Conservation (phyloP, 2,797 vertebrate genomes). For the Cyprinodon diabolis region DNA sequence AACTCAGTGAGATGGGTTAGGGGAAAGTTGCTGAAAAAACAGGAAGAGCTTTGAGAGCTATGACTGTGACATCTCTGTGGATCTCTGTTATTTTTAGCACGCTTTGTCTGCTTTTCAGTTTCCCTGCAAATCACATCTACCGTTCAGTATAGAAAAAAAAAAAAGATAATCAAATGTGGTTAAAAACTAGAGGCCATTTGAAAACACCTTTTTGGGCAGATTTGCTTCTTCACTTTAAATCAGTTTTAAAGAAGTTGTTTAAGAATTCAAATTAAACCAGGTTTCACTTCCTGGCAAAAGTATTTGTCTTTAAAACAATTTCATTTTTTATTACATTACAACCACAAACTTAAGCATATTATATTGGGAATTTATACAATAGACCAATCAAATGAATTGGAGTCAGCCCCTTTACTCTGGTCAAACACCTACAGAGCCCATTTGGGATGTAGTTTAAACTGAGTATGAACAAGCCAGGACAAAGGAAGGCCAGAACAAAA, state of each 20-base stretch:
- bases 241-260: background rate
- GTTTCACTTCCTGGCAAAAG: background rate
- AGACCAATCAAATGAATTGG: background rate
- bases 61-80: conserved; percentile 60
- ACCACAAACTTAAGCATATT: background rate
- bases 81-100: conserved; percentile 65
- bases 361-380: background rate
- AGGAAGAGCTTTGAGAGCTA: conserved; percentile 38
- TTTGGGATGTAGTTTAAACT: too few species aligned
- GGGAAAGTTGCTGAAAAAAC: conserved; percentile 35
- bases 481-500: too few species aligned
- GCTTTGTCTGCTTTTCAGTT: conserved; percentile 46
- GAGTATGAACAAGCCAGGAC: too few species aligned
- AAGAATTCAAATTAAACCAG: background rate
- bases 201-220: conserved; percentile 16
- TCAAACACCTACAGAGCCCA: background rate
- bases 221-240: background rate
- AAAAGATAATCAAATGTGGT: conserved; percentile 46
- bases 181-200: conserved; percentile 23
- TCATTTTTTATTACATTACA: background rate
- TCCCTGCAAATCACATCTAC: conserved; percentile 41
- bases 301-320: background rate
- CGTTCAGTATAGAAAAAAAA: conserved; percentile 39
- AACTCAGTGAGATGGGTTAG: conserved; percentile 31
- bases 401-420: background rate